Evolutionary conservation across 2,888 invertebrate genomes (phyloP).

Genomic region (Galerucella pusilla): DNA sequence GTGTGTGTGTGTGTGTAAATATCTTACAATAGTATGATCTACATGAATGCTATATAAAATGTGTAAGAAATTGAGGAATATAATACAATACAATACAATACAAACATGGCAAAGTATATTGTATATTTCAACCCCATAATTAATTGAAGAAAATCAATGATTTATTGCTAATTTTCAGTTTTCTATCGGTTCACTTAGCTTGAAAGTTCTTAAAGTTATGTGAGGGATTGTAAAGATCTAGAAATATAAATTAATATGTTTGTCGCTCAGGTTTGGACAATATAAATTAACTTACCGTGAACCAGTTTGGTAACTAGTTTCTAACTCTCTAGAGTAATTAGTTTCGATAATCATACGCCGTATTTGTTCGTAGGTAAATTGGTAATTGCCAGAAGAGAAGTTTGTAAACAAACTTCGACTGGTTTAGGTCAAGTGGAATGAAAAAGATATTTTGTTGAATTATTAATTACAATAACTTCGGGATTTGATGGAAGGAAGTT

Average conservation of each 20-base stretch:
- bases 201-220: neutral
- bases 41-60: too few species aligned
- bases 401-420: neutral
- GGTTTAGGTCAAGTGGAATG: neutral
- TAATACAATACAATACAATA: too few species aligned
- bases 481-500: neutral
- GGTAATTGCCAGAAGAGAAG: neutral
- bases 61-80: too few species aligned
- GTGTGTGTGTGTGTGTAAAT: too few species aligned
- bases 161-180: neutral
- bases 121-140: too few species aligned
- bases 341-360: neutral
- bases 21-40: too few species aligned
- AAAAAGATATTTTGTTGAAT: neutral
- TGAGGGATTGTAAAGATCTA: neutral
- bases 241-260: neutral
- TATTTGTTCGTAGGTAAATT: neutral
- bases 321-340: slow-evolving; percentile 1
- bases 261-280: neutral
- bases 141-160: too few species aligned
- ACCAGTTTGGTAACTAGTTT: neutral
- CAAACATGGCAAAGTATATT: too few species aligned
- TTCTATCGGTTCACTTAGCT: neutral
- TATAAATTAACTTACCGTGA: neutral
- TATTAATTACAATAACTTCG: neutral